These are phyloP conservation scores for Argyrosomus regius DNA, from an alignment of 2,797 vertebrate species.

Conservation along the genomic window DNA sequence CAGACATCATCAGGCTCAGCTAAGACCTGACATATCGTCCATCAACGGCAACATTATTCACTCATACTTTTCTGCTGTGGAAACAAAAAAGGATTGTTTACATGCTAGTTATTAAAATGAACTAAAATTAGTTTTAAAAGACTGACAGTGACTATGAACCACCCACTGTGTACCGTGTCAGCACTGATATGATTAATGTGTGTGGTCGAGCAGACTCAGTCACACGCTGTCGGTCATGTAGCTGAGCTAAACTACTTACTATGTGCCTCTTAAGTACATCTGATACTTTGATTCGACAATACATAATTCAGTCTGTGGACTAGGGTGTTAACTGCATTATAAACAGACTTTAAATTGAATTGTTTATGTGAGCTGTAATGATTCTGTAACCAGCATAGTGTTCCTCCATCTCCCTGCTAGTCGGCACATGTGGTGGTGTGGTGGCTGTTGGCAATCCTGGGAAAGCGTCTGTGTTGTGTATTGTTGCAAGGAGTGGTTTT, in stretches of 20 bases:
- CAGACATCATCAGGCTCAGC: constrained; percentile 44
- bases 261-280: background rate
- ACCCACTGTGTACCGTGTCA: constrained; percentile 11
- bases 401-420: background rate
- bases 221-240: constrained; percentile 20
- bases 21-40: constrained; percentile 43
- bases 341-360: background rate
- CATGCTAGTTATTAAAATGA: constrained; percentile 10
- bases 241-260: background rate
- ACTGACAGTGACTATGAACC: background rate
- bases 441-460: background rate
- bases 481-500: background rate
- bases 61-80: constrained; percentile 4
- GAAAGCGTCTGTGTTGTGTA: background rate
- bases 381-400: background rate
- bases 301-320: background rate
- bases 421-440: background rate
- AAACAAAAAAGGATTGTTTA: constrained; percentile 34
- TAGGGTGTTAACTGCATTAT: background rate
- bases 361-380: background rate
- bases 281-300: background rate
- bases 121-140: background rate
- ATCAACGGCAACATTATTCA: constrained; percentile 33
- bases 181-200: constrained; percentile 20
- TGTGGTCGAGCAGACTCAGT: constrained; percentile 12